Evolutionary conservation across 2,113 vertebrate genomes (phyloP).

Genomic region (Balaeniceps rex): DNA sequence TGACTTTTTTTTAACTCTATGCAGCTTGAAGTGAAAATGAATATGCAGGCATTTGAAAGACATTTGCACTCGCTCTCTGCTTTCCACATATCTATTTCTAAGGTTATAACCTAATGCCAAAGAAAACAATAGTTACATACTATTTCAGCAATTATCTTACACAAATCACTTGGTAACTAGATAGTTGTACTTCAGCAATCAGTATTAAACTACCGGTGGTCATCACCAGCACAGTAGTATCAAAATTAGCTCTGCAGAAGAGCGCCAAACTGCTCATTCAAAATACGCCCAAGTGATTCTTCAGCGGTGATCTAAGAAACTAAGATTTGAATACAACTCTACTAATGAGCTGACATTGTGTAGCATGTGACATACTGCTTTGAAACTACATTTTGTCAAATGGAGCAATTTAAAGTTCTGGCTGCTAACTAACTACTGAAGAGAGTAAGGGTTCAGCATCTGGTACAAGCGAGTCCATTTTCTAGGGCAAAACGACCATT

Average conservation of each 20-base stretch:
- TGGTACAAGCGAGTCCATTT: neutral
- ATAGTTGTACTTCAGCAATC: neutral
- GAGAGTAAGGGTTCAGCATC: neutral
- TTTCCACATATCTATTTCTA: neutral
- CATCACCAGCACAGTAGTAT: neutral
- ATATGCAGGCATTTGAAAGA: neutral
- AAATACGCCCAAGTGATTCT: neutral
- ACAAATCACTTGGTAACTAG: neutral
- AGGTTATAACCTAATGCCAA: neutral
- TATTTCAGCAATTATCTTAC: neutral
- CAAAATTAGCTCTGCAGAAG: neutral
- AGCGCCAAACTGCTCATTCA: neutral
- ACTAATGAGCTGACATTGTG: rapidly evolving
- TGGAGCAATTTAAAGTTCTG: neutral
- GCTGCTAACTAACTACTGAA: neutral
- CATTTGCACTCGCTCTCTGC: neutral
- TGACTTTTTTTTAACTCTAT: neutral
- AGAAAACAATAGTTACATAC: neutral
- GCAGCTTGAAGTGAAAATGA: neutral
- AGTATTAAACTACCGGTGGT: neutral
- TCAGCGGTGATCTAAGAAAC: neutral
- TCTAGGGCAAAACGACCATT: neutral
- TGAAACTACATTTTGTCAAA: neutral
- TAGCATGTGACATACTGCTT: rapidly evolving
- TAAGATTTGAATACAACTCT: neutral